A percentile compares a stretch with the other conserved stretches of the same genome.
Conservation (phyloP, 2,888 invertebrate species). For the Notodonta dromedarius region DNA sequence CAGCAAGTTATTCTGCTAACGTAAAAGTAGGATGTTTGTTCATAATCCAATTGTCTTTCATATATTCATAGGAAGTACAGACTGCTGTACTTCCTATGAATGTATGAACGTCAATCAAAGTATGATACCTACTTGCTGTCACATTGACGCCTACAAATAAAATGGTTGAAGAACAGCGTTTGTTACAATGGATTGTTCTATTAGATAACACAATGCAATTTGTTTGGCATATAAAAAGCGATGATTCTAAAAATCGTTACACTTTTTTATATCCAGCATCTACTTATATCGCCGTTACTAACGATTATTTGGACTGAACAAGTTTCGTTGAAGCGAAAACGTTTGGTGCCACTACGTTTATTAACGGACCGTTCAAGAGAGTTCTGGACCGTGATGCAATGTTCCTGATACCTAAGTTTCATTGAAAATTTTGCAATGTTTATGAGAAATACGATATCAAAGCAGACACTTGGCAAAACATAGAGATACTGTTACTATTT, state of each 20-base stretch:
- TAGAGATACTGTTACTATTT: slow-evolving; percentile 21
- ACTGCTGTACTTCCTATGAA: too few relatives aligned
- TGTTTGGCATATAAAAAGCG: background rate
- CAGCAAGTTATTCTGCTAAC: too few relatives aligned
- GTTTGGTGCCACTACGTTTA: slow-evolving; percentile 57
- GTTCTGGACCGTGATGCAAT: slow-evolving; percentile 59
- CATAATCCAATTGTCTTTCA: too few relatives aligned
- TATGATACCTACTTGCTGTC: too few relatives aligned
- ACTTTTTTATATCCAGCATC: background rate
- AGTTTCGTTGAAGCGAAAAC: slow-evolving; percentile 32
- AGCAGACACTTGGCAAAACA: slow-evolving; percentile 10
- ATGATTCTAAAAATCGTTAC: slow-evolving; percentile 5
- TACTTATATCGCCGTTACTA: background rate
- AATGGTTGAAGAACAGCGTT: background rate
- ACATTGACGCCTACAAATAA: too few relatives aligned
- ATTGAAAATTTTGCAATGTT: slow-evolving; percentile 43
- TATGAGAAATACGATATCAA: slow-evolving; percentile 30
- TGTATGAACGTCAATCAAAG: too few relatives aligned
- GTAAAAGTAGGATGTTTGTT: too few relatives aligned
- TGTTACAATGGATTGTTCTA: background rate
- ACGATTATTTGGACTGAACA: slow-evolving; percentile 19
- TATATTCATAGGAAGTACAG: too few relatives aligned
- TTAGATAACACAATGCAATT: slow-evolving; percentile 4
- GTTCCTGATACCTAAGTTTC: slow-evolving; percentile 43
- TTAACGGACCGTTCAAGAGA: slow-evolving; percentile 52